Evolutionary conservation across 2,888 invertebrate species (phyloP), one percentile per base, ranked within the genome.

Genomic region (Lacanobia oleracea): DNA sequence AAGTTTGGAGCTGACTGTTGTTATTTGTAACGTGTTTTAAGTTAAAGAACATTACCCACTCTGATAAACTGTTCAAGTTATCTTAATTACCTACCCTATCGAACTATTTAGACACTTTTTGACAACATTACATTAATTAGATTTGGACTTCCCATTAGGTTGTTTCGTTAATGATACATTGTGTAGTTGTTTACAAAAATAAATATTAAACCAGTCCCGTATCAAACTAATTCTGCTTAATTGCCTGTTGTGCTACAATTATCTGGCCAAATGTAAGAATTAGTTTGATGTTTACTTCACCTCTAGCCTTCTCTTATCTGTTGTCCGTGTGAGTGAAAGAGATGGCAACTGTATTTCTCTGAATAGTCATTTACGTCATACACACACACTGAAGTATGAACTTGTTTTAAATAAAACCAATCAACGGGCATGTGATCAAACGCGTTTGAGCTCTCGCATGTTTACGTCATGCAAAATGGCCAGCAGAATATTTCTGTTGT

Each of bases 401-500:
- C 80, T 40, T 66, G 77, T 84, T 85, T 88, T 88, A 86, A 88
- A 84, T 88, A 85, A 79, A 87, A 83, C 81, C 78, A 85, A 84
- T 78, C 82, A 74, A 62, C 79, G 63, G 56, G 60, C 79, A 84
- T 73, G 67, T 56, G 59, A 74, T 83, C 79, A 87, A 86, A 86
- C 87, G 81, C 81, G 88, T 85, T 48, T 76, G 81, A 79, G 85
- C 75, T 75, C 80, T 72, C 75, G 85, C 80, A 81, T 79, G 82
- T 56, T 60, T 77, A 82, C 84, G 86, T 81, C 68, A 77, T 72
- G 61, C 70, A 89, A 84, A 76, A 94, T 94, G 94, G 92, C 89
- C 88, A 92, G 88, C 89, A 93, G 89, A 85, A 85, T 76, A 83
- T 65, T 91, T 83, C 85, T 94, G 90, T 91, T 93, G 89, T 91